Conservation (phyloP, 2,888 invertebrate genomes). For the Polylopha cassiicola region DNA sequence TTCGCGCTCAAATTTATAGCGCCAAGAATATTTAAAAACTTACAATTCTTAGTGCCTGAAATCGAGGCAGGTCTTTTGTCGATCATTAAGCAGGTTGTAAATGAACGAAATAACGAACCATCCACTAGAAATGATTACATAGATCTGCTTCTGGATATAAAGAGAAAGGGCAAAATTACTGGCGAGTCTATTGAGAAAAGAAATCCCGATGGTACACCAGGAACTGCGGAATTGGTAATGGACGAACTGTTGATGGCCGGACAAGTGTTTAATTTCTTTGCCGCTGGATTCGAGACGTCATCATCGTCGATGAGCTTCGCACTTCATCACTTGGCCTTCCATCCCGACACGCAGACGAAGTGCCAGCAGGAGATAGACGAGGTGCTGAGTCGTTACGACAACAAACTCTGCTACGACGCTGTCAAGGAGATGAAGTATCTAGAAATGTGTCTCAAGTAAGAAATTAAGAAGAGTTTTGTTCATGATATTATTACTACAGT, state of each 20-base stretch:
- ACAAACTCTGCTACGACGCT: constrained; percentile 37
- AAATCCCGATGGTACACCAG: constrained; percentile 31
- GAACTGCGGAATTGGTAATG: constrained; percentile 34
- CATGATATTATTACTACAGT: no score
- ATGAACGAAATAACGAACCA: constrained; percentile 33
- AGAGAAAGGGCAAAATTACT: constrained; percentile 34
- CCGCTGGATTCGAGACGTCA: constrained; percentile 54
- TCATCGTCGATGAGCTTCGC: constrained; percentile 33
- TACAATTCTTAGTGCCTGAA: constrained; percentile 26
- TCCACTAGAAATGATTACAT: constrained; percentile 40
- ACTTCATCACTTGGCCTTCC: constrained; percentile 41
- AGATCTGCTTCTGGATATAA: constrained; percentile 40
- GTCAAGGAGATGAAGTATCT: constrained; percentile 41
- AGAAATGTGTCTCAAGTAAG: constrained; percentile 32
- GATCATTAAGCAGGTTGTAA: constrained; percentile 30
- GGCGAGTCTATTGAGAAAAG: constrained; percentile 31
- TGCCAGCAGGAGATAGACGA: constrained; percentile 42
- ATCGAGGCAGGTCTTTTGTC: constrained; percentile 29
- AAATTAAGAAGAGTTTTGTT: neutral
- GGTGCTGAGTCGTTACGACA: constrained; percentile 31
- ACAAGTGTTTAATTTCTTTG: constrained; percentile 39
- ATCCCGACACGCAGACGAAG: constrained; percentile 42
- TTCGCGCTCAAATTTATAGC: constrained; percentile 13
- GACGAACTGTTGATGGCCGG: constrained; percentile 37
- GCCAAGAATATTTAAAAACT: constrained; percentile 29